Conservation (phyloP, 1,140 invertebrate species). For the Liolophura sinensis region DNA sequence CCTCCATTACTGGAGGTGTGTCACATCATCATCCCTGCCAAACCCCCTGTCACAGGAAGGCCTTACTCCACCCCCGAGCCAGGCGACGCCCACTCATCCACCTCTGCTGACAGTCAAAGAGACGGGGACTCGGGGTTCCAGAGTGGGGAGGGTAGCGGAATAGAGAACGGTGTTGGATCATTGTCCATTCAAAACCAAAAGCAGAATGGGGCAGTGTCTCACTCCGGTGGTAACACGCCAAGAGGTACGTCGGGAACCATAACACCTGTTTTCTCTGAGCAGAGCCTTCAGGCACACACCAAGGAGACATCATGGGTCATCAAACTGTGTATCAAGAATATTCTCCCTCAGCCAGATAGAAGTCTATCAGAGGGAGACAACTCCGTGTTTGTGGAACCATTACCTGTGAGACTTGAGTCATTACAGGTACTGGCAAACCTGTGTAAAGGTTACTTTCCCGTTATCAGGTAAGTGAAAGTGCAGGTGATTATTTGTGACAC, state of each 20-base stretch:
- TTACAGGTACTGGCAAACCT: slow-evolving; percentile 75
- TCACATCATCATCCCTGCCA: slow-evolving; percentile 45
- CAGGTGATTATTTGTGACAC: neutral
- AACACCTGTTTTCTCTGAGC: slow-evolving; percentile 44
- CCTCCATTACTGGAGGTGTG: slow-evolving; percentile 65
- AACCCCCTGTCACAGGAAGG: slow-evolving; percentile 20
- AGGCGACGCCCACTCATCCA: slow-evolving; percentile 5
- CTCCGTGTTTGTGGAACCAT: slow-evolving; percentile 31
- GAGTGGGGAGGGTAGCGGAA: neutral
- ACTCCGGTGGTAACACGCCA: slow-evolving; percentile 20
- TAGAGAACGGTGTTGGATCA: neutral
- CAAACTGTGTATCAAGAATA: slow-evolving; percentile 54
- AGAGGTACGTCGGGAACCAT: slow-evolving; percentile 31
- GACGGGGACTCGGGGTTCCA: neutral
- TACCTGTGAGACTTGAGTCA: slow-evolving; percentile 75
- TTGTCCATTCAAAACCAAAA: neutral
- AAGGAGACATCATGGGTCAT: slow-evolving; percentile 55
- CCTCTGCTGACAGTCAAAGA: neutral
- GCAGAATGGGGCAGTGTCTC: slow-evolving; percentile 6
- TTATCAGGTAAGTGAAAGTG: slow-evolving; percentile 56
- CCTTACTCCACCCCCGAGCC: slow-evolving; percentile 5
- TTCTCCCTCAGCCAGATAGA: slow-evolving; percentile 32
- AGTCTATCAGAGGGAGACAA: slow-evolving; percentile 13
- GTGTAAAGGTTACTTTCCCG: slow-evolving; percentile 67
- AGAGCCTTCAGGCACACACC: slow-evolving; percentile 31